Conservation (phyloP, 1,140 invertebrate species). For the Mizuhopecten yessoensis region DNA sequence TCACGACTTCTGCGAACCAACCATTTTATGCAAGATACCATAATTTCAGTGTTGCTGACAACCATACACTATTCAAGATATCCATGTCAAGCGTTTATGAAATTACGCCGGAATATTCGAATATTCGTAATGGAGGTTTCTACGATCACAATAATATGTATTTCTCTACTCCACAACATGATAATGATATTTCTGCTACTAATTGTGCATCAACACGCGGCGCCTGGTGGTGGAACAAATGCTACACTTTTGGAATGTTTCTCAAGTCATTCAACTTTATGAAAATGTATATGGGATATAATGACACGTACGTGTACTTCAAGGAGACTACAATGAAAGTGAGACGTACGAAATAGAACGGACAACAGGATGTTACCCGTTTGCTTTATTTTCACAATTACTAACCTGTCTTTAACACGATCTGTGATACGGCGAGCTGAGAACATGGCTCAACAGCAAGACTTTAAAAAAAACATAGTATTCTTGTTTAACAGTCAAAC, state of each 20-base stretch:
- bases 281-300: background rate
- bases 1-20: background rate
- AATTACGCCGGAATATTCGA: background rate
- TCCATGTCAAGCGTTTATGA: background rate
- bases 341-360: background rate
- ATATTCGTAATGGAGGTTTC: background rate
- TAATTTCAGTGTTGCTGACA: conserved; percentile 8
- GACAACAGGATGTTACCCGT: too few species aligned
- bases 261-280: background rate
- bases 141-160: background rate
- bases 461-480: too few species aligned
- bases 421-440: too few species aligned
- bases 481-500: too few species aligned
- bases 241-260: background rate
- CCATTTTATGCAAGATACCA: background rate
- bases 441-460: too few species aligned
- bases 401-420: too few species aligned
- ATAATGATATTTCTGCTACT: background rate
- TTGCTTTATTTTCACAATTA: too few species aligned
- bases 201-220: background rate
- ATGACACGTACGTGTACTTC: background rate
- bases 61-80: background rate
- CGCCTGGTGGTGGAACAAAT: conserved; percentile 1
- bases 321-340: background rate
- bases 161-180: background rate